Percentiles rank a stretch among this genome's conserved stretches.
Conservation (phyloP, 1,140 invertebrate genomes). For the Paraescarpia echinospica region DNA sequence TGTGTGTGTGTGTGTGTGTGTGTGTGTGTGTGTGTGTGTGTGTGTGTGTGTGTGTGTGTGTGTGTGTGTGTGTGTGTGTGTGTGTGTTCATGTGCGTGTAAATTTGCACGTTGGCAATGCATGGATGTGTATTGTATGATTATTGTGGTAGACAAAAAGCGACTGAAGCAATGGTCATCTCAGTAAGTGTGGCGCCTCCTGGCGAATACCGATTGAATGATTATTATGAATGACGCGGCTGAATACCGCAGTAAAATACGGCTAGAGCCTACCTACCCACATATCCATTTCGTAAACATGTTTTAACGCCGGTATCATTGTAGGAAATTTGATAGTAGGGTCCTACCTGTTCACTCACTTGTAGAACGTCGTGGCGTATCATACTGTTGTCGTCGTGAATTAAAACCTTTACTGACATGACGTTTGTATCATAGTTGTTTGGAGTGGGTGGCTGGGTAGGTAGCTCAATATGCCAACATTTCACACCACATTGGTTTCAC, state of each 20-base stretch:
- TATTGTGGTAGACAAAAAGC: neutral
- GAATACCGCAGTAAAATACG: neutral
- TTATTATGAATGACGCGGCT: neutral
- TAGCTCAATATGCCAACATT: neutral
- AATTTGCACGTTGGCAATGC: neutral
- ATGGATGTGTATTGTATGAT: too few relatives aligned
- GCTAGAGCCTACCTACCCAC: neutral
- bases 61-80: too few relatives aligned
- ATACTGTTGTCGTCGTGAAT: neutral
- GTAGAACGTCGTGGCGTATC: neutral
- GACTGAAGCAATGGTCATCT: neutral
- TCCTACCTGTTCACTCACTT: neutral
- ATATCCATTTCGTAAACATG: neutral
- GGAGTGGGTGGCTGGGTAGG: neutral
- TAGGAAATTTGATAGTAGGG: neutral
- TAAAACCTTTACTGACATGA: neutral
- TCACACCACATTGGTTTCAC: neutral
- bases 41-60: too few relatives aligned
- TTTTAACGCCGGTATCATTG: neutral
- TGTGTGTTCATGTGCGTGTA: neutral
- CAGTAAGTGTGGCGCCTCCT: neutral
- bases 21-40: too few relatives aligned
- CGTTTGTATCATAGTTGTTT: neutral
- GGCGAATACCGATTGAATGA: neutral
- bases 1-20: too few relatives aligned